Base-by-base conservation (phyloP, 2,888 invertebrate species). In the Melanotus villosus region DNA sequence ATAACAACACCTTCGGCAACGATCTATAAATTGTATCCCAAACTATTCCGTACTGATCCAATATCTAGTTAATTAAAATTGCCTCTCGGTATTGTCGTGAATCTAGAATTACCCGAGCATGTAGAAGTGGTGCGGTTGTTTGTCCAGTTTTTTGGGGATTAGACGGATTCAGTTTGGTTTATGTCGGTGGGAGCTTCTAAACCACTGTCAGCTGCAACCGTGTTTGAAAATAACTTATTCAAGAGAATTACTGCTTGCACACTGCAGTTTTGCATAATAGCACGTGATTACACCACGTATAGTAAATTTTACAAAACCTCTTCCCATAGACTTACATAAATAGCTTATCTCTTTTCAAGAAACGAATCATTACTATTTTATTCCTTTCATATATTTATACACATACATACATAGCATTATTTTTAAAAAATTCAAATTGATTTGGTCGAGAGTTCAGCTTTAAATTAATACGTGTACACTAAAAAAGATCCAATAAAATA, bases 1-100 rank as follows among this genome's bases (percentile, higher is more conserved):
- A 73, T 71, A 71, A 68, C 68, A 50, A 70, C 71, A 71, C 71
- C 71, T 73, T 70, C 63, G 67, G 66, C 66, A 66, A 59, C 67
- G 59, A 72, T 67, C 72, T 69, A 66, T 72, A 69, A 72, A 72
- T 72, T 67, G 69, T 67, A 60, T 47, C 23, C 56, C 14, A 67
- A 68, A 63, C 47, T 45, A 68, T 63, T 63, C 43, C 47, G 38
- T 68, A 67, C 60, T 67, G 47, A 59, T 67, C 56, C 63, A 63
- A 47, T 43, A 69, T 69, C 59, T 63, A 32, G 69, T 67, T 72
- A 72, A 72, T 72, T 72, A 72, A 72, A 69, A 64, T 62, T 57
- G 72, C 59, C 50, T 68, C 43, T 69, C 68, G 68, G 62, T 68
- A 66, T 63, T 65, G 57, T 58, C 47, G 59, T 50, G 57, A 41